phyloP scores from a whole-genome alignment of 2,888 invertebrate species.

The Mythimna ferrago region DNA sequence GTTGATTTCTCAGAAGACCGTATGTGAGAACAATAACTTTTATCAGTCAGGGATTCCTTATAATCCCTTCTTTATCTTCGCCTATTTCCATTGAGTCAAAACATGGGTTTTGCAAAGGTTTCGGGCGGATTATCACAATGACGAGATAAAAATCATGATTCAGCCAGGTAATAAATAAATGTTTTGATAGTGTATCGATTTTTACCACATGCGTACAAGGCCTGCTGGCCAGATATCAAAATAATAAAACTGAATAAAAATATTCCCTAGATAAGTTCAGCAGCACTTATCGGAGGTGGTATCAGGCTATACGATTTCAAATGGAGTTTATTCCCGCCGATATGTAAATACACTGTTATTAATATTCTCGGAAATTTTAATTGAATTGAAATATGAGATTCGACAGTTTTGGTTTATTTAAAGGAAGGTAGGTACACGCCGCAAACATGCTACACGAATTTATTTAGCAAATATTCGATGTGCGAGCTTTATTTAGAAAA shows the following conservation, averaged over 20 bases:
- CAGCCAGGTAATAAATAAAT: neutral
- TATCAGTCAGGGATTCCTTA: neutral
- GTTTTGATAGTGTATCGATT: slow-evolving; percentile 15
- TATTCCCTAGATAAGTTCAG: neutral
- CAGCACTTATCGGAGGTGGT: neutral
- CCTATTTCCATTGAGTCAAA: slow-evolving; percentile 4
- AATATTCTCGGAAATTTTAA: neutral
- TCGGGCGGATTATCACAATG: slow-evolving; percentile 4
- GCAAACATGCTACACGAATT: neutral
- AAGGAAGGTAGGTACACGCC: neutral
- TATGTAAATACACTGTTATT: slow-evolving; percentile 23
- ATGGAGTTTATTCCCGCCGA: slow-evolving; percentile 29
- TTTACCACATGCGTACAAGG: slow-evolving; percentile 18
- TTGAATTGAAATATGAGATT: neutral
- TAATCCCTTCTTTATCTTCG: neutral
- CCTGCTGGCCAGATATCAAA: neutral
- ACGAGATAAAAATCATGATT: slow-evolving; percentile 18
- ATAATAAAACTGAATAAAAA: slow-evolving; percentile 9
- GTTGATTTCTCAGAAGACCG: neutral
- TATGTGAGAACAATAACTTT: slow-evolving; percentile 13
- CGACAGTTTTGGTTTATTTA: slow-evolving; percentile 7
- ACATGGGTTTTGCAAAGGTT: neutral
- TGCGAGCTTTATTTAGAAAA: neutral
- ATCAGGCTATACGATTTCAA: slow-evolving; percentile 3
- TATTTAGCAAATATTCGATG: neutral